Evolutionary conservation across 2,888 invertebrate species (phyloP), one percentile per base, ranked within the genome.

Genomic region (Polymixis lichenea): DNA sequence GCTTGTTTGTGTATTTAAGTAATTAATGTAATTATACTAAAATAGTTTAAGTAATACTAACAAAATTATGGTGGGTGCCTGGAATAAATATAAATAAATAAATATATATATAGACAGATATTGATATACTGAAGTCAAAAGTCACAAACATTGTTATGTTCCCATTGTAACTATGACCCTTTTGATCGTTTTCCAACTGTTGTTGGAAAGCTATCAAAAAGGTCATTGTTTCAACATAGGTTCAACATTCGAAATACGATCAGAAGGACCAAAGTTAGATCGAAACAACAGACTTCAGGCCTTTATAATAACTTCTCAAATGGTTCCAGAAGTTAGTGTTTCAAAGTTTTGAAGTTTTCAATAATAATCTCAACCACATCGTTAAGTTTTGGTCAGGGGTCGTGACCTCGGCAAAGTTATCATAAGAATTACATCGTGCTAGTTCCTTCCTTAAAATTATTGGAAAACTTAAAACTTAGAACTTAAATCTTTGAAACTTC

Each of bases 291-390:
- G 55, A 75, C 49, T 76, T 76, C 38, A 38, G 19, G 6, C 19
- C 56, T 67, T 56, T 58, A 51, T 43, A 51, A 46, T 28, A 51
- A 60, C 43, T 70, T 78, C 43, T 46, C 7, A 46, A 76, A 78
- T 56, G 28, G n/a, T 78, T 78, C 51, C 49, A 9, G 56, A 75
- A 67, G 49, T 28, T 19, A 75, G 15, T 58, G 28, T n/a, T 69
- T 51, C 53, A 60, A 61, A 79, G 60, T 79, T 77, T 46, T 25
- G 25, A 7, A 53, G 53, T 38, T 78, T 72, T 72, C 53, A 61
- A 78, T 70, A 62, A 49, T 55, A 55, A 61, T 77, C 22, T 69
- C 22, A 5, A 49, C 53, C 72, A 72, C 38, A 72, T 72, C 28
- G 19, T 28, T 15, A 61, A 55, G 55, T 32, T 68, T 46, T 17